Base-by-base conservation (phyloP, 2,888 invertebrate species). In the Patella depressa region DNA sequence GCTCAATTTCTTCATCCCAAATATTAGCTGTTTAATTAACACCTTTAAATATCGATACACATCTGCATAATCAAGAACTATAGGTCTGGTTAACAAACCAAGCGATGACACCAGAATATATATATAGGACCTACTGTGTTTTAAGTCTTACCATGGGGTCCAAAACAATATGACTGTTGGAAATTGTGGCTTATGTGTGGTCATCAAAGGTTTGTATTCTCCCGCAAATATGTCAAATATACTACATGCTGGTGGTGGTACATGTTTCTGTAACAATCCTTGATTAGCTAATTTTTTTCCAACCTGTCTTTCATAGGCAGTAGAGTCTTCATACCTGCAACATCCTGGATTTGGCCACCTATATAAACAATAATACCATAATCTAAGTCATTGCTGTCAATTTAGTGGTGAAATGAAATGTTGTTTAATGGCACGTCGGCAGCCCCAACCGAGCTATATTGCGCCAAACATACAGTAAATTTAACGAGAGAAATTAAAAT, bases 141-240 rank as follows among this genome's bases (percentile, higher is more conserved):
- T 55, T 24, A 24, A 53, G 19, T 80, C 81, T 80, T 79, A 90
- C 91, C 91, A 91, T 72, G 88, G 89, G 53, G 90, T 88, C 91
- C 91, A 91, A 86, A 91, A 91, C 73, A 91, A 83, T 17, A 91
- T 80, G 53, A 86, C 88, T 34, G 90, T 90, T 34, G 90, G 88
- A 76, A 82, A 85, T 53, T 86, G 83, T 76, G 88, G 80, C 77
- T 85, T 83, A 82, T 87, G 85, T 15, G 85, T 84, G 19, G 86
- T 85, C 82, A 91, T 84, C 76, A 91, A 82, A 2, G 89, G 90
- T 76, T 88, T 89, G 82, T 88, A 88, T 73, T 89, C 88, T 55
- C 91, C 90, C 54, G 88, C 88, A 82, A 90, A 89, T 29, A 91
- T 84, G 78, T 91, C 90, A 79, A 89, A 79, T 17, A 90, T 81